These are phyloP conservation scores for Silurus asotus DNA, from an alignment of 2,113 vertebrate species.

Conservation along the genomic window DNA sequence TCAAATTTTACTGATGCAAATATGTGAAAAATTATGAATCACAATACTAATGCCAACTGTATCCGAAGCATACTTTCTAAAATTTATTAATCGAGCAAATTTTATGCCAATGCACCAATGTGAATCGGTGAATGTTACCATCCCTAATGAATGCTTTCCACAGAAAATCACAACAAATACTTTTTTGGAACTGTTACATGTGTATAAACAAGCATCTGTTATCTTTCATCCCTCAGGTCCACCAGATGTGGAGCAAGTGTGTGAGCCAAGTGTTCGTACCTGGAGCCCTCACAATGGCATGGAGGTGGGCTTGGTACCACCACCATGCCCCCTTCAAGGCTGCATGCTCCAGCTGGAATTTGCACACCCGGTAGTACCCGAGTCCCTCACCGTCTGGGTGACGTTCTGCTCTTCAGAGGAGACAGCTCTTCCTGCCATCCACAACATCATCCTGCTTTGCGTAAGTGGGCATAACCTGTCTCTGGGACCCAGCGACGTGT, in stretches of 20 bases:
- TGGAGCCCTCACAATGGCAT: constrained; percentile 93
- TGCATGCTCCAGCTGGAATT: constrained; percentile 96
- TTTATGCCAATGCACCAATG: too few species aligned
- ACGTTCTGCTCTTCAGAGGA: constrained; percentile 90
- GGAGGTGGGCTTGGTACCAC: constrained; percentile 79
- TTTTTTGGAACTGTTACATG: too few species aligned
- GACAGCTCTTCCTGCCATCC: constrained; percentile 84
- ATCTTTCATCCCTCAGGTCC: constrained; percentile 76
- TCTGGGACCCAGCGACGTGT: constrained; percentile 87
- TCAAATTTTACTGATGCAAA: too few species aligned
- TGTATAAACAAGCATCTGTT: background rate
- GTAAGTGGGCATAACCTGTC: constrained; percentile 86
- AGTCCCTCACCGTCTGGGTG: constrained; percentile 92
- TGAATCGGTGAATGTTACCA: too few species aligned
- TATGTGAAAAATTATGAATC: too few species aligned
- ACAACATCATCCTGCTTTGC: constrained; percentile 88
- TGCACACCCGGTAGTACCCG: constrained; percentile 80
- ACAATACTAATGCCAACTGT: too few species aligned
- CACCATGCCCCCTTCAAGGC: constrained; percentile 83
- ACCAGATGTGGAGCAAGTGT: constrained; percentile 94
- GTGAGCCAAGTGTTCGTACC: constrained; percentile 92
- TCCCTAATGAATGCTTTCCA: too few species aligned
- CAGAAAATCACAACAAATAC: background rate
- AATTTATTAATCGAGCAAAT: too few species aligned
- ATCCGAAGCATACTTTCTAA: too few species aligned